Evolutionary conservation across 2,888 invertebrate genomes (phyloP).

Genomic region (Microdon myrmicae): DNA sequence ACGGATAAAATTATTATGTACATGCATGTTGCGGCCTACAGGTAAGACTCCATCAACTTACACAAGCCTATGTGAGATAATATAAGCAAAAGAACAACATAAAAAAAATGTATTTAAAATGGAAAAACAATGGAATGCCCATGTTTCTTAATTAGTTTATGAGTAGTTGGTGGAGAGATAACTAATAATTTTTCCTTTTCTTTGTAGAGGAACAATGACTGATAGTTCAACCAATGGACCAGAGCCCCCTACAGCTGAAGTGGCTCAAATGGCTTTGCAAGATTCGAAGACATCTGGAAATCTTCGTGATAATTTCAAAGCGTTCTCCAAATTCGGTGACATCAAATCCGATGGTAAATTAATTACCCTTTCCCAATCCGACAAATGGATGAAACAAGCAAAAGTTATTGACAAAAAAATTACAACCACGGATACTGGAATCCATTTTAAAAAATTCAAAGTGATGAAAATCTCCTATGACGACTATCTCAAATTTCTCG

Average conservation of each 20-base stretch:
- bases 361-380: slow-evolving; percentile 88
- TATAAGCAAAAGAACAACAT: not conserved
- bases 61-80: not conserved
- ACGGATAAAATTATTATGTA: too few relatives aligned
- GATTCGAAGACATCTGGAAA: slow-evolving; percentile 61
- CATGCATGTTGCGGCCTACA: slow-evolving; percentile 53
- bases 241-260: slow-evolving; percentile 59
- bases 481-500: slow-evolving; percentile 87
- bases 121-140: not conserved
- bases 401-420: slow-evolving; percentile 85
- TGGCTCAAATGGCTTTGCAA: slow-evolving; percentile 63
- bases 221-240: slow-evolving; percentile 54
- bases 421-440: slow-evolving; percentile 90
- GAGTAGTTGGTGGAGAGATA: slow-evolving; percentile 58
- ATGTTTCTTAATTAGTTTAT: slow-evolving; percentile 42
- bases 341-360: slow-evolving; percentile 85
- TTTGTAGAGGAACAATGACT: slow-evolving; percentile 49
- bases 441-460: slow-evolving; percentile 89
- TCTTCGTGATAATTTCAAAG: slow-evolving; percentile 78
- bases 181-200: slow-evolving; percentile 53
- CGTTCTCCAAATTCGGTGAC: slow-evolving; percentile 89
- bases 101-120: not conserved
- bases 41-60: slow-evolving; percentile 32
- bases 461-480: slow-evolving; percentile 78
- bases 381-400: slow-evolving; percentile 95